Base-by-base conservation (phyloP, 92 coral and sea anemone species). In the Epizoanthus ramosus region DNA sequence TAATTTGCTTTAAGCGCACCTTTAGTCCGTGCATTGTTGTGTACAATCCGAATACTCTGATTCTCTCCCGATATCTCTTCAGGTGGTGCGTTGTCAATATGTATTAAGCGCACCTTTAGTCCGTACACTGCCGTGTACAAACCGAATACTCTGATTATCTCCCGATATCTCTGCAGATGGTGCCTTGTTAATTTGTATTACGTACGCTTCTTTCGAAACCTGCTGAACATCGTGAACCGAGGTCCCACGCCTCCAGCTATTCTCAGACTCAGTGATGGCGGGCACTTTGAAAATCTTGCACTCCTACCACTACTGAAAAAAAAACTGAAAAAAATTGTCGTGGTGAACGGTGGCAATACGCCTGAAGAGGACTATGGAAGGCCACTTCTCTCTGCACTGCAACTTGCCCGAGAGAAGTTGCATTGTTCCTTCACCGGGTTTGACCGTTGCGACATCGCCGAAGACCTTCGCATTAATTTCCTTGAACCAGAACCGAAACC, bases 211-310 rank as follows among this genome's bases (percentile, higher is more conserved):
- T 57, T 90, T 71, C 93, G 96, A 16, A 91, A 92, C 31, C 57
- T 89, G 19, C n/a, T 85, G 35, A 73, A 35, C 61, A 59, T 89
- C 53, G 19, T 79, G 23, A 90, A 89, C 74, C 54, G 74, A 8
- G 95, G 95, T 1, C 91, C 93, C 50, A 53, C 16, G 7, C 93
- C 95, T 54, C 95, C 95, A 17, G 81, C 92, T 6, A 22, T 92
- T 7, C 57, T 92, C 6, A 86, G 81, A 17, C 95, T 92, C 58
- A 89, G 93, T 43, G 95, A 92, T 73, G 93, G 93, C 68, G 95
- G 95, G 64, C 95, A 92, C 64, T 84, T 89, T 60, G 95, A 92
- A 87, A 92, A 92, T 45, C 90, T 92, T 37, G 93, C 89, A 85
- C 81, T 90, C 25, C 85, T 90, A 37, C 95, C 93, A n/a, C 89